A percentile compares a stretch with the other conserved stretches of the same genome.
Evolutionary conservation across 2,113 vertebrate genomes (phyloP).

Genomic region (Electrona antarctica): DNA sequence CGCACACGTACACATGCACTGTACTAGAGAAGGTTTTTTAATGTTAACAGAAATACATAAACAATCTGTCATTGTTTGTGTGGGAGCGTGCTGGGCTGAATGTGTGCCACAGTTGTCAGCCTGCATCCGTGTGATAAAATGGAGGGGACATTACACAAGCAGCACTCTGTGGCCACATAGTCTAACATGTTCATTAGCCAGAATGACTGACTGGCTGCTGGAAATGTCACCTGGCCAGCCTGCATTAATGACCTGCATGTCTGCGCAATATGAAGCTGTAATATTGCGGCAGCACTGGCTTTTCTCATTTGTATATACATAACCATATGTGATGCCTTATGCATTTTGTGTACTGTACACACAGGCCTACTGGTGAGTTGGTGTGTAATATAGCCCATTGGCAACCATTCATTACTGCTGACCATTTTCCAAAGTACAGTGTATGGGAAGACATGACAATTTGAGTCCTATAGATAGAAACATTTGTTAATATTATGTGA

Average conservation of each 20-base stretch:
- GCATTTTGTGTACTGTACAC: no score
- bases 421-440: no score
- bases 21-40: conserved; percentile 40
- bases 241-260: conserved; percentile 63
- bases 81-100: conserved; percentile 61
- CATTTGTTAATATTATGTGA: no score
- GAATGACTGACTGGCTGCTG: conserved; percentile 66
- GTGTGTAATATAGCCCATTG: no score
- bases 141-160: conserved; percentile 62
- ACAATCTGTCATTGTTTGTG: conserved; percentile 70
- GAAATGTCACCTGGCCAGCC: conserved; percentile 74
- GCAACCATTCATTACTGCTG: no score
- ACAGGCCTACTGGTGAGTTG: no score
- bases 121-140: conserved; percentile 79
- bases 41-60: conserved; percentile 67
- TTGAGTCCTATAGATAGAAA: no score
- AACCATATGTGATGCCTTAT: no score
- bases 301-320: no score
- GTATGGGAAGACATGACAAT: no score
- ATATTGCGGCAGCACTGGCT: not conserved
- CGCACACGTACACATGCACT: conserved; percentile 7
- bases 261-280: conserved; percentile 12
- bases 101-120: conserved; percentile 60
- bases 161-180: conserved; percentile 51
- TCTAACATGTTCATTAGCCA: conserved; percentile 72